Base-by-base conservation (phyloP, 2,113 vertebrate species). In the Malurus alboscapulatus region DNA sequence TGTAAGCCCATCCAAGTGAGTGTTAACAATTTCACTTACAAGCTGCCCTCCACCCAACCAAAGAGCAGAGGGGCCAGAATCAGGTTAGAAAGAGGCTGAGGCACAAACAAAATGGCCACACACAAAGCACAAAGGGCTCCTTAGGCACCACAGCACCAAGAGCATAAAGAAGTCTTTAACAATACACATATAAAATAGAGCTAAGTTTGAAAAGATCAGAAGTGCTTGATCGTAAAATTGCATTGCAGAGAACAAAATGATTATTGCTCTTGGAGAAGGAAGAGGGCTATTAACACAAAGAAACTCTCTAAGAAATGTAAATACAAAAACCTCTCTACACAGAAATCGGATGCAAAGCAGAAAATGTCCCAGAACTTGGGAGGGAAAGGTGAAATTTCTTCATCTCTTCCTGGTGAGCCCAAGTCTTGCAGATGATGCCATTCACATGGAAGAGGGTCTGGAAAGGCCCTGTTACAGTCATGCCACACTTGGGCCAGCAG, bases 131-230 rank as follows among this genome's bases (percentile, higher is more conserved):
- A 81, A 86, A 93, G 40, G 58, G 48, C 66, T 92, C 38, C 80
- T 78, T 61, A 78, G 62, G 72, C 88, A 84, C 32, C 48, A 50
- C 20, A 45, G 50, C 59, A 82, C 22, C 72, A 32, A 19, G 13
- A 21, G 77, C 45, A 59, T 44, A 88, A 84, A 69, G 36, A 48
- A 65, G 40, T 26, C 62, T 80, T 87, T 29, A 87, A 84, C 84
- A 51, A 58, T 40, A 74, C 25, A 63, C 34, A 44, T 59, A 72
- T 30, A 84, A 84, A 78, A 73, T 17, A 76, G 29, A 78, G 40
- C 54, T 59, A 72, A 48, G 36, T 87, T 82, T 77, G 36, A 67
- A 87, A 95, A 91, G 57, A 76, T 79, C 36, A 81, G 38, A 93
- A 84, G 61, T 14, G 6, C 65, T 72, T 75, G 57, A 75, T 87